Percentiles rank a stretch among this genome's conserved stretches.
Conservation (phyloP, 2,888 invertebrate species). For the Falcaria lacertinaria region DNA sequence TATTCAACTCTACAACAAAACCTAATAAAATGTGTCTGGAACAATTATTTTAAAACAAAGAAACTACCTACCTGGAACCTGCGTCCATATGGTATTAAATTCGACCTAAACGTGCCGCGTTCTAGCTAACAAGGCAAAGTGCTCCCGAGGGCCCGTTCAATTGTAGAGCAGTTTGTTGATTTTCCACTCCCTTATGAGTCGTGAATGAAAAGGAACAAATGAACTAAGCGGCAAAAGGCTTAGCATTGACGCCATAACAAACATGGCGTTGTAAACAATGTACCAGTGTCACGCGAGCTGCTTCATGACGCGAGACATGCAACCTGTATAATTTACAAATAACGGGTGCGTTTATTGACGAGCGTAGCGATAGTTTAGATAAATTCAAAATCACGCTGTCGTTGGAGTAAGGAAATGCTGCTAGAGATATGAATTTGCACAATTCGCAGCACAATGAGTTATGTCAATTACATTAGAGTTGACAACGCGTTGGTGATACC, state of each 20-base stretch:
- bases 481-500: too few relatives aligned
- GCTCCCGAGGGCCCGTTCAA: not conserved
- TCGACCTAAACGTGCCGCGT: not conserved
- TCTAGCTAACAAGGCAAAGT: not conserved
- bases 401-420: too few relatives aligned
- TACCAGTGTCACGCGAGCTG: conserved; percentile 32
- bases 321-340: conserved; percentile 27
- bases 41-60: not conserved
- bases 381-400: too few relatives aligned
- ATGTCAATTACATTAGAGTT: too few relatives aligned
- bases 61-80: not conserved
- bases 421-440: too few relatives aligned
- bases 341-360: conserved; percentile 2
- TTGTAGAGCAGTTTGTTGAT: conserved; percentile 1
- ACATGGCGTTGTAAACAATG: conserved; percentile 30
- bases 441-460: too few relatives aligned
- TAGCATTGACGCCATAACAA: conserved; percentile 22
- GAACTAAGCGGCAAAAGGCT: conserved; percentile 20
- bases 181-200: conserved; percentile 9
- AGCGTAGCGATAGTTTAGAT: conserved; percentile 9
- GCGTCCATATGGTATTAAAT: not conserved
- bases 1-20: too few relatives aligned
- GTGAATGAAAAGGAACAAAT: conserved; percentile 13
- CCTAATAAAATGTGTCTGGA: too few relatives aligned
- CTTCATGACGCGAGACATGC: conserved; percentile 27